These are phyloP conservation scores for Myripristis jacobus DNA, from an alignment of 2,797 vertebrate species.

Conservation along the genomic window DNA sequence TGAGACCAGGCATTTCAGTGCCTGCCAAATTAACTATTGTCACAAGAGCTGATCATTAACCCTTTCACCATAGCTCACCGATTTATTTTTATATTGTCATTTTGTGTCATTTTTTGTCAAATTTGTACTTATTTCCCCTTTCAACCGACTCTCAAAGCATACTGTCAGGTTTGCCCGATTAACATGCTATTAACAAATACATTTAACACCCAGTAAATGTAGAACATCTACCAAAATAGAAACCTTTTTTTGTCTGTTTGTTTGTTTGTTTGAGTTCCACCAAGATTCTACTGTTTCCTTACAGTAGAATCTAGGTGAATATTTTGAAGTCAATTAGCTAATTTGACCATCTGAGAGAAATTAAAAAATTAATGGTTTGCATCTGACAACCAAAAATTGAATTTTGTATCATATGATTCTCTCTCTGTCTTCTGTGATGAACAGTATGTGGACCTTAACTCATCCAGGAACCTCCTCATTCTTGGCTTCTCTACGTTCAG, in stretches of 20 bases:
- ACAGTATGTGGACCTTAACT: conserved; percentile 86
- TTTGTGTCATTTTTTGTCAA: too few species aligned
- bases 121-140: conserved; percentile 8
- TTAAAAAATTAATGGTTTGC: conserved; percentile 29
- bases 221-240: conserved; percentile 22
- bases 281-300: too few species aligned
- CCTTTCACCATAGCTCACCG: too few species aligned
- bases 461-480: conserved; percentile 86
- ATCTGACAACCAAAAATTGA: conserved; percentile 37
- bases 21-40: too few species aligned
- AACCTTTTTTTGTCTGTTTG: background rate
- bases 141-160: background rate
- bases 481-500: conserved; percentile 86
- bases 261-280: too few species aligned
- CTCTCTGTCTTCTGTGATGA: background rate
- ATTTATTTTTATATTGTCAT: too few species aligned
- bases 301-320: background rate
- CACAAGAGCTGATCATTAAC: too few species aligned
- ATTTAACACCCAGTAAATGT: too few species aligned
- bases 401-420: conserved; percentile 25
- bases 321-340: background rate
- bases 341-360: background rate
- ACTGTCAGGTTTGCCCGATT: background rate
- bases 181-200: conserved; percentile 5
- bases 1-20: too few species aligned